phyloP scores from a whole-genome alignment of 2,113 vertebrate species.

The Melanotaenia duboulayi region DNA sequence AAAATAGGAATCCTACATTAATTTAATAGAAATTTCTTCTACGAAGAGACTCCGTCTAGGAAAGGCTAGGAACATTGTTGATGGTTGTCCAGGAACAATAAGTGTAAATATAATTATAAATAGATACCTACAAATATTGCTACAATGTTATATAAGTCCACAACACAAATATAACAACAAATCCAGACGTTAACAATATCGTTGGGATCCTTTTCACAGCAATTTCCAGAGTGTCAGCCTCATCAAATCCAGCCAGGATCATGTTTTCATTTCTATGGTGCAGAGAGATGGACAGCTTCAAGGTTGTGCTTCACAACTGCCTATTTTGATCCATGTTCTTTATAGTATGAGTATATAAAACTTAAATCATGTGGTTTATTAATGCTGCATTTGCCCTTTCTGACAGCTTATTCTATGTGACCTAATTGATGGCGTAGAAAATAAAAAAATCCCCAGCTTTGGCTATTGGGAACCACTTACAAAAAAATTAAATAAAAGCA shows the following conservation, averaged over 20 bases:
- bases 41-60: background rate
- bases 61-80: constrained; percentile 6
- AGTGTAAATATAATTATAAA: background rate
- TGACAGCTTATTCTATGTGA: background rate
- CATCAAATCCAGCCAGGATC: background rate
- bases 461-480: background rate
- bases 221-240: background rate
- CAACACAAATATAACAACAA: background rate
- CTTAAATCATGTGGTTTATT: background rate
- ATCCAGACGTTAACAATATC: background rate
- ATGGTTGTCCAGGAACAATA: background rate
- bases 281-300: background rate
- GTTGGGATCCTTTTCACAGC: too few relatives aligned
- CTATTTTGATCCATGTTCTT: background rate
- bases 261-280: background rate
- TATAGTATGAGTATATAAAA: background rate
- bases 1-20: constrained; percentile 31
- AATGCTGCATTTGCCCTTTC: background rate
- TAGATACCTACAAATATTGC: background rate
- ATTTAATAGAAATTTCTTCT: constrained; percentile 8
- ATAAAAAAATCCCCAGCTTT: background rate
- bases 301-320: background rate
- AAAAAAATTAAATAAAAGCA: background rate
- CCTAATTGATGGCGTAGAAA: background rate
- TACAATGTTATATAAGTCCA: too few relatives aligned